Evolutionary conservation across 92 coral and sea anemone species (phyloP).

Genomic region (Anthopleura xanthogrammica): DNA sequence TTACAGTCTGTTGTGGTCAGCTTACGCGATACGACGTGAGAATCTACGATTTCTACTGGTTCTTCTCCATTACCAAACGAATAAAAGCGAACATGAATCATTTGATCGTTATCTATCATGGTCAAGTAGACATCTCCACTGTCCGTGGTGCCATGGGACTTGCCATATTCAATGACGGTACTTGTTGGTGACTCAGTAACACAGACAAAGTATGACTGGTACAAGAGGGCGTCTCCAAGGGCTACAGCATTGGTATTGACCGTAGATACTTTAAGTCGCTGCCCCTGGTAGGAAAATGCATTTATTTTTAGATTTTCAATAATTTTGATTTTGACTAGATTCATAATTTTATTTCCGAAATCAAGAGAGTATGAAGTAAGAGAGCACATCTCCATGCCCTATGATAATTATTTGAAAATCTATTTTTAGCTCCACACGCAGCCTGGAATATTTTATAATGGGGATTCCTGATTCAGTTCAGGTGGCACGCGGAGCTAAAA

Average conservation of each 20-base stretch:
- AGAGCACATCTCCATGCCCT: too few species aligned
- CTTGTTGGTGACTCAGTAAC: constrained; percentile 32
- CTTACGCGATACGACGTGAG: background rate
- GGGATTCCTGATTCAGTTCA: too few species aligned
- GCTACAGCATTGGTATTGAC: constrained; percentile 34
- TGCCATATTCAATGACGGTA: constrained; percentile 35
- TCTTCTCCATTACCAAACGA: constrained; percentile 49
- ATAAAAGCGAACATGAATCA: constrained; percentile 29
- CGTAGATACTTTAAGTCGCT: constrained; percentile 26
- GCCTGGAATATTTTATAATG: too few species aligned
- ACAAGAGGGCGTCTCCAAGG: constrained; percentile 36
- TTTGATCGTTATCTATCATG: constrained; percentile 15
- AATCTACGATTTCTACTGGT: constrained; percentile 17
- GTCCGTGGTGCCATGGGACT: constrained; percentile 31
- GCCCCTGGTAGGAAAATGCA: background rate
- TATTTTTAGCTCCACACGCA: too few species aligned
- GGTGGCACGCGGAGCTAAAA: too few species aligned
- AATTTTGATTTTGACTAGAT: too few species aligned
- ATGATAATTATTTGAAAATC: too few species aligned
- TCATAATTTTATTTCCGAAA: background rate
- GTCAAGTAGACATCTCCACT: constrained; percentile 20
- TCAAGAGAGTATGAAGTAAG: background rate
- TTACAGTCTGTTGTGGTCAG: constrained; percentile 1
- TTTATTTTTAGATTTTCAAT: background rate
- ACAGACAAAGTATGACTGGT: constrained; percentile 48